Base-by-base conservation (phyloP, 2,888 invertebrate genomes). In the Hyppa rectilinea region DNA sequence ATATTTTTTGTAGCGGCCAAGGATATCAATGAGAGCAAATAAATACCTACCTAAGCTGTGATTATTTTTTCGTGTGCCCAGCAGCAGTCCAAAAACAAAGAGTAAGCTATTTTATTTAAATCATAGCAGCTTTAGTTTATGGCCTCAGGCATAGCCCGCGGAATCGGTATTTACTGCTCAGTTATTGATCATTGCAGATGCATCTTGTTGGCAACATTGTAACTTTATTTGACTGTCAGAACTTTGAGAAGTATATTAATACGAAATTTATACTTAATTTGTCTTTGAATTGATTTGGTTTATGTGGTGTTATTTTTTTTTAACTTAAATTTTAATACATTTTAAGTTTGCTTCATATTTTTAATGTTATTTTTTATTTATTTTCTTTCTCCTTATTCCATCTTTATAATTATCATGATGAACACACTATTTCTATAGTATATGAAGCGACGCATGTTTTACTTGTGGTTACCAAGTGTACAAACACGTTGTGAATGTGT, bases 161-260 rank as follows among this genome's bases (percentile, higher is more conserved):
- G 81, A 70, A 77, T 78, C 12, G 49, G 23, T 50, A 67, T 69
- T 63, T 76, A 78, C 64, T 78, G 59, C 58, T 53, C 34, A 53
- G 72, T 67, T 80, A 62, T 75, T 77, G 50, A 53, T 59, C 60
- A 45, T 56, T 80, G 77, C 53, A 59, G 68, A 77, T 81, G 50
- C 20, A 81, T 81, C 63, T 81, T 14, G 29, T 76, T 31, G 23
- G 29, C 43, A 36, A 55, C 63, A 81, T 56, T 76, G 55, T 45
- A 60, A 76, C 55, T 67, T 67, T 45, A 61, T 81, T 66, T 49
- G 31, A 31, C 58, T 38, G 20, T 47, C 14, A 12, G 50, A 34
- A 77, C 36, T 58, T 36, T 43, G 59, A 43, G 31, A 26, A 43
- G 7, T 47, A 12, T 53, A 40, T 43, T 80, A 56, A 45, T 71